phyloP scores from a whole-genome alignment of 2,113 vertebrate genomes.

The Cinclus mexicanus region DNA sequence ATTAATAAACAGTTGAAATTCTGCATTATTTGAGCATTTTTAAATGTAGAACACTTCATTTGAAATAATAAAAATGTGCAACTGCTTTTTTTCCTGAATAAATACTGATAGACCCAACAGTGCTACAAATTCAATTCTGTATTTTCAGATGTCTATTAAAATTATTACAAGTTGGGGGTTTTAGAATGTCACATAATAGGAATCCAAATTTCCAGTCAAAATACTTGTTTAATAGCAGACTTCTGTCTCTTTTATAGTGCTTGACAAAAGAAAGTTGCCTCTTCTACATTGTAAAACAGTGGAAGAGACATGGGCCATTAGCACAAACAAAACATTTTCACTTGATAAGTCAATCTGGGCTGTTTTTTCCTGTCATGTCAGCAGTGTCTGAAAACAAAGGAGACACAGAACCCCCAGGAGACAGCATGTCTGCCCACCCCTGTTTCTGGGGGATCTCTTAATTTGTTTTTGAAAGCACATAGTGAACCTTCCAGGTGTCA shows the following conservation, averaged over 20 bases:
- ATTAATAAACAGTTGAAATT: background rate
- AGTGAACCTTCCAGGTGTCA: constrained; percentile 39
- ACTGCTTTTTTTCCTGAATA: background rate
- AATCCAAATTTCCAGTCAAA: constrained; percentile 18
- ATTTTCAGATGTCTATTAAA: background rate
- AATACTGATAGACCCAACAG: background rate
- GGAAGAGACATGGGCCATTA: constrained; percentile 64
- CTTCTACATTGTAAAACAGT: constrained; percentile 37
- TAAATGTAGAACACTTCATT: background rate
- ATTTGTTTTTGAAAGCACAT: constrained; percentile 43
- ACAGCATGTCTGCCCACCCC: constrained; percentile 64
- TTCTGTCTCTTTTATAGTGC: background rate
- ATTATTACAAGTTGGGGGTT: background rate
- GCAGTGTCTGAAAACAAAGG: constrained; percentile 63
- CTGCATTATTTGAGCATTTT: background rate
- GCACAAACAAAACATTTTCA: constrained; percentile 64
- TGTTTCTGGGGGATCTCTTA: background rate
- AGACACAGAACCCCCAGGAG: constrained; percentile 59
- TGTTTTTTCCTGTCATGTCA: constrained; percentile 51
- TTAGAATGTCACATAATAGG: background rate
- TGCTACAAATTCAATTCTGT: background rate
- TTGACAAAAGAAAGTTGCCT: constrained; percentile 16
- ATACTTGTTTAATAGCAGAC: background rate
- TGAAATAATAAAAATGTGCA: background rate
- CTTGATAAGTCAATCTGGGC: constrained; percentile 63